Evolutionary conservation across 2,797 vertebrate species (phyloP).

Genomic region (Protosalanx chinensis): DNA sequence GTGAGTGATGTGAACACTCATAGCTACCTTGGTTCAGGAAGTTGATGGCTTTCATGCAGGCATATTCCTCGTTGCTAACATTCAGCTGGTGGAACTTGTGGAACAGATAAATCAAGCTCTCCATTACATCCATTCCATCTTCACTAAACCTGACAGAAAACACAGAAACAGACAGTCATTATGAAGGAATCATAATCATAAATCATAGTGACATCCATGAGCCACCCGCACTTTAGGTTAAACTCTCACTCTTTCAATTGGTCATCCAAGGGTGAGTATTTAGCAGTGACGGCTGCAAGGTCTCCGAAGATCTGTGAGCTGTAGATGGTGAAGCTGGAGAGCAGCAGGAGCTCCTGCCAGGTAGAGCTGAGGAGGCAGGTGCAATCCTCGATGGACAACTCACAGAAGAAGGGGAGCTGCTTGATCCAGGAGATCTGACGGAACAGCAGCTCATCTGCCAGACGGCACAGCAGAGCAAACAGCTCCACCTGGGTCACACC

Average conservation of each 20-base stretch:
- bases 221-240: neutral
- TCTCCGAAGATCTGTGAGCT: slow-evolving; percentile 95
- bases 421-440: slow-evolving; percentile 99
- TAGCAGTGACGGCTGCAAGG: slow-evolving; percentile 91
- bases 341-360: slow-evolving; percentile 97
- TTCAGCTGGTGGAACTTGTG: slow-evolving; percentile 95
- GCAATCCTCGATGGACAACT: slow-evolving; percentile 98
- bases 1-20: too few relatives aligned
- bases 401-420: slow-evolving; percentile 97
- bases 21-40: slow-evolving; percentile 95
- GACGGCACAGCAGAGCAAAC: slow-evolving; percentile 92
- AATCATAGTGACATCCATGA: neutral
- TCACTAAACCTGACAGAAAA: slow-evolving; percentile 87
- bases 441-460: slow-evolving; percentile 96
- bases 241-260: slow-evolving; percentile 90
- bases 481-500: slow-evolving; percentile 97
- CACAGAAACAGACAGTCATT: neutral
- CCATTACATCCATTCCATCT: slow-evolving; percentile 98
- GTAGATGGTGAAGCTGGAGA: slow-evolving; percentile 96
- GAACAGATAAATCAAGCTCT: slow-evolving; percentile 94
- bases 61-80: slow-evolving; percentile 97
- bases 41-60: slow-evolving; percentile 99
- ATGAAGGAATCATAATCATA: neutral
- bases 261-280: slow-evolving; percentile 92
- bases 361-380: slow-evolving; percentile 96